These are phyloP conservation scores for Emydura subglobosa DNA, from an alignment of 2,113 vertebrate genomes.

Conservation along the genomic window DNA sequence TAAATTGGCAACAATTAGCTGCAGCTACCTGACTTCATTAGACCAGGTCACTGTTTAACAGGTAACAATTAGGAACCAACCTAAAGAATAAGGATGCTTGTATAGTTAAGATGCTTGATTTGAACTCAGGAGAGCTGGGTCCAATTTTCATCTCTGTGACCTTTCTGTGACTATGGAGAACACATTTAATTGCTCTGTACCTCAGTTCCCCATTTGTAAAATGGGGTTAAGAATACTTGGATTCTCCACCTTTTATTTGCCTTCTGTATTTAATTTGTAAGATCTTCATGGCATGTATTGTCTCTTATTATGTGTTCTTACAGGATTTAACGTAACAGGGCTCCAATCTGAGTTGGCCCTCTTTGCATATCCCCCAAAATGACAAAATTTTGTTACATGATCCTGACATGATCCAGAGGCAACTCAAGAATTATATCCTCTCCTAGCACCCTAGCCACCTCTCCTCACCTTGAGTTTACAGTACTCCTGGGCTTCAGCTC, in stretches of 20 bases:
- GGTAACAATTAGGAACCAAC: background rate
- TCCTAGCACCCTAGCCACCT: background rate
- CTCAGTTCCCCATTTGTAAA: slow-evolving; percentile 8
- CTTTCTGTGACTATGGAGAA: background rate
- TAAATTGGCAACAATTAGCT: background rate
- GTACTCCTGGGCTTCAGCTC: background rate
- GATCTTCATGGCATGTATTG: background rate
- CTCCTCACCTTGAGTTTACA: background rate
- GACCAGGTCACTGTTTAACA: background rate
- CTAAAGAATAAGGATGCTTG: background rate
- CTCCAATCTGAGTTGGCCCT: background rate
- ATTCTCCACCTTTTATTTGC: background rate
- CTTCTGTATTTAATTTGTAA: background rate
- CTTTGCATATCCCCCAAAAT: background rate
- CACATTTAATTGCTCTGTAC: background rate
- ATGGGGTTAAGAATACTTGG: background rate
- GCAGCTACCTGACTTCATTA: background rate
- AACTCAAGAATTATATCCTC: background rate
- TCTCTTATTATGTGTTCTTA: background rate
- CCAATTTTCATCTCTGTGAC: background rate
- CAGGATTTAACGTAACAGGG: background rate
- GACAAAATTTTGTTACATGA: background rate
- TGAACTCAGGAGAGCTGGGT: background rate
- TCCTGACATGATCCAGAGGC: background rate
- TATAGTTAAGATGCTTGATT: background rate